Percentiles rank a stretch among this genome's conserved stretches.
phyloP scores from a whole-genome alignment of 1,140 invertebrate genomes.

The Condylostylus longicornis region DNA sequence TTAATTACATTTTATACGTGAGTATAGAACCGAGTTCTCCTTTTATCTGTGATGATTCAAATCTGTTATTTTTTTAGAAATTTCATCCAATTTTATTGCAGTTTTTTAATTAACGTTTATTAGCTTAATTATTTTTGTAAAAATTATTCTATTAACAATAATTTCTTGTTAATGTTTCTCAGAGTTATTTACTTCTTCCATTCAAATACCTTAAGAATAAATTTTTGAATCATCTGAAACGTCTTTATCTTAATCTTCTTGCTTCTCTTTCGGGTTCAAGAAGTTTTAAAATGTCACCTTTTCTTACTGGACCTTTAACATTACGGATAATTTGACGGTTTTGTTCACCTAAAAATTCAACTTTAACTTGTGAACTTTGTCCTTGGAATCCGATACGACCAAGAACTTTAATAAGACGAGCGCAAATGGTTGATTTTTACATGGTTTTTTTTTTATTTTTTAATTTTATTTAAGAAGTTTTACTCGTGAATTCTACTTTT shows the following conservation, averaged over 20 bases:
- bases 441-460: conserved; percentile 33
- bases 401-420: conserved; percentile 82
- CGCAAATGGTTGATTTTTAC: conserved; percentile 75
- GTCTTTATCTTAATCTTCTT: conserved; percentile 74
- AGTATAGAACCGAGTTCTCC: no score
- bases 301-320: conserved; percentile 97
- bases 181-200: no score
- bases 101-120: no score
- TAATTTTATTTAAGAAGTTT: conserved; percentile 20
- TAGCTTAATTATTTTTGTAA: no score
- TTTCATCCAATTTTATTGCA: no score
- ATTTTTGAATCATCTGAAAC: conserved; percentile 3
- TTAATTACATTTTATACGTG: no score
- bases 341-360: conserved; percentile 95
- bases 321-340: conserved; percentile 98
- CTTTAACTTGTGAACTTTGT: conserved; percentile 99
- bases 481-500: conserved; percentile 24
- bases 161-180: no score
- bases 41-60: no score
- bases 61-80: no score
- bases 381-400: conserved; percentile 97
- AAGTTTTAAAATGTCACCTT: conserved; percentile 95
- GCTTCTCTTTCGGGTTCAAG: conserved; percentile 97
- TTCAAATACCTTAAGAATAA: no score
- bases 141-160: no score